Base-by-base conservation (phyloP, 1,140 invertebrate genomes). In the Rhagoletis zephyria region DNA sequence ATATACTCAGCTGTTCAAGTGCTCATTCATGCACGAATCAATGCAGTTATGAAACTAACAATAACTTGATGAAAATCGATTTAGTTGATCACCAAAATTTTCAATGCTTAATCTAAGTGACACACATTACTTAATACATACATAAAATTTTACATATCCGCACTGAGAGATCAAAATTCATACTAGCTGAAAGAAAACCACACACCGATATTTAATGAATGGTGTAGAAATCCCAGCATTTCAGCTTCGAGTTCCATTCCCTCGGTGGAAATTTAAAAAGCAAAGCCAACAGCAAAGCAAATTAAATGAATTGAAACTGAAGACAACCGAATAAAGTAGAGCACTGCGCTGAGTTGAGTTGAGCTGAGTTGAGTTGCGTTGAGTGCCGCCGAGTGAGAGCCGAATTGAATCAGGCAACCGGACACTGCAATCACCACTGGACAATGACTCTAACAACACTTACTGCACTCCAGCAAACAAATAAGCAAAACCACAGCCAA, bases 281-380 rank as follows among this genome's bases (percentile, higher is more conserved):
- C 74, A 81, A 81, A 81, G 48, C 74, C 42, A 4, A 56, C 51
- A 19, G 5, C 74, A 51, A 81, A 81, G 42, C 14, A 81, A 81
- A 81, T 81, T 81, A 81, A 81, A 81, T 56, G 74, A 56, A 56
- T 81, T 56, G 74, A 81, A 81, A 81, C 16, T 16, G 74, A 51
- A 81, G 48, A 81, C 48, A 56, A 19, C 42, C 42, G 56, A 81
- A 45, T 7, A 19, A 30, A 56, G 61, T 63, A 14, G 61, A 12
- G 2, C 10, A 1, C 12, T 63, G 61, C 12, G 16, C 9, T 63
- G 61, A 14, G 61, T 6, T 14, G 10, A 4, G 61, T 63, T 4
- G 16, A 14, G 61, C 61, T 14, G 10, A 4, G 61, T 63, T 4
- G 16, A 63, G 61, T 14, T 14, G 61, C 1, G 30, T 7, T 60